Evolutionary conservation across 2,888 invertebrate genomes (phyloP).

Genomic region (Corbicula japonica): DNA sequence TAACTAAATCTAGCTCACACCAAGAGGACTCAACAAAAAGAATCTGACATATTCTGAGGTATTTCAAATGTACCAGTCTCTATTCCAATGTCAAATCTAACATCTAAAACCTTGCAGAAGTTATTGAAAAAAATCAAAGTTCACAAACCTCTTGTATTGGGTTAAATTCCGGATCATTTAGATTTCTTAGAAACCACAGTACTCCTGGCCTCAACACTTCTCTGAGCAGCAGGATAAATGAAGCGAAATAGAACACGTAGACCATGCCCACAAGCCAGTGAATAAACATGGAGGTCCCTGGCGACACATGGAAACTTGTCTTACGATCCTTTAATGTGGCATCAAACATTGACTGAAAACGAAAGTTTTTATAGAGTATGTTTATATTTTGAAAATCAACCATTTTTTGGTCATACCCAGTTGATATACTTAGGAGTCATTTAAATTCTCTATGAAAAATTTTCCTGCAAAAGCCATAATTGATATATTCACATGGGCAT

Average conservation of each 20-base stretch:
- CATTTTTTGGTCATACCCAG: no score
- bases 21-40: no score
- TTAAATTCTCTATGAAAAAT: no score
- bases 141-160: constrained; percentile 94
- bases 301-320: constrained; percentile 94
- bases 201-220: constrained; percentile 99
- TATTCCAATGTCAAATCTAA: no score
- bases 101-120: no score
- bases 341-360: constrained; percentile 85
- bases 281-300: constrained; percentile 98
- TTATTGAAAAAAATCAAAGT: no score
- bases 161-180: constrained; percentile 99
- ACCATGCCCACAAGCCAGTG: constrained; percentile 99
- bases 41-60: no score
- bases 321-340: constrained; percentile 89
- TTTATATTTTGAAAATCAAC: no score
- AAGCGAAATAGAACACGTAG: constrained; percentile 99
- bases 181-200: constrained; percentile 98
- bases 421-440: no score
- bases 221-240: constrained; percentile 93
- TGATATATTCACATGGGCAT: no score
- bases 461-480: not conserved
- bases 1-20: no score
- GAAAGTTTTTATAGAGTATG: constrained; percentile 10
- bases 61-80: no score